phyloP scores from a whole-genome alignment of 2,888 invertebrate genomes.

The Linhomoeus sp. region DNA sequence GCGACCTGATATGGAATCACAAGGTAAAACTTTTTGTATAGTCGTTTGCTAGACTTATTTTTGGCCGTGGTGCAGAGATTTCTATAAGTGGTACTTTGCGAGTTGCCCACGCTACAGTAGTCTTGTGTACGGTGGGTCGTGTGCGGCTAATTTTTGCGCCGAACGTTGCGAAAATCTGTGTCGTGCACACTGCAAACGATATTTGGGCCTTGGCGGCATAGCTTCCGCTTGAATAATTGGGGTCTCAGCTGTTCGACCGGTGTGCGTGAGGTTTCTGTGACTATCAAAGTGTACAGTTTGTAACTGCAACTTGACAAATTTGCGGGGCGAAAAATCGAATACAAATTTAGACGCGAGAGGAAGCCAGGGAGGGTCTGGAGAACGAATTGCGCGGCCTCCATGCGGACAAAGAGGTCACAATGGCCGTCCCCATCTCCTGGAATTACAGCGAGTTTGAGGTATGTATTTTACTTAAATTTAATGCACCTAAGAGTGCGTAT shows the following conservation, averaged over 20 bases:
- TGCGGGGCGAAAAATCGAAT: background rate
- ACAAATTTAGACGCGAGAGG: conserved; percentile 60
- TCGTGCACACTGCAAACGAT: too few relatives aligned
- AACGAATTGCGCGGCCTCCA: conserved; percentile 75
- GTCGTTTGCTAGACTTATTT: too few relatives aligned
- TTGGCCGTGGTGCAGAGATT: too few relatives aligned
- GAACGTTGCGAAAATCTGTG: too few relatives aligned
- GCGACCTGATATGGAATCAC: conserved; percentile 97
- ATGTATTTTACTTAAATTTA: background rate
- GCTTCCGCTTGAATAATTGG: too few relatives aligned
- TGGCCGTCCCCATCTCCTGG: conserved; percentile 57
- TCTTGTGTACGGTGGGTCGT: background rate
- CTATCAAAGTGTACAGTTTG: background rate
- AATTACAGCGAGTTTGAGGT: conserved; percentile 88
- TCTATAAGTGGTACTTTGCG: too few relatives aligned
- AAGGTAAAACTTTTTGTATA: too few relatives aligned
- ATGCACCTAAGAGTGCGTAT: too few relatives aligned
- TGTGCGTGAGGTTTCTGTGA: too few relatives aligned
- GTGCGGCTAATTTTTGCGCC: too few relatives aligned
- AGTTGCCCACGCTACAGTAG: background rate
- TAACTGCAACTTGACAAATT: background rate
- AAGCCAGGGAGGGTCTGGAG: conserved; percentile 70
- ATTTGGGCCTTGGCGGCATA: too few relatives aligned
- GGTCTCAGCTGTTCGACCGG: too few relatives aligned
- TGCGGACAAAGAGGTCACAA: conserved; percentile 59